Evolutionary conservation across 1,140 invertebrate species (phyloP).

Genomic region (Laupala kohalensis): DNA sequence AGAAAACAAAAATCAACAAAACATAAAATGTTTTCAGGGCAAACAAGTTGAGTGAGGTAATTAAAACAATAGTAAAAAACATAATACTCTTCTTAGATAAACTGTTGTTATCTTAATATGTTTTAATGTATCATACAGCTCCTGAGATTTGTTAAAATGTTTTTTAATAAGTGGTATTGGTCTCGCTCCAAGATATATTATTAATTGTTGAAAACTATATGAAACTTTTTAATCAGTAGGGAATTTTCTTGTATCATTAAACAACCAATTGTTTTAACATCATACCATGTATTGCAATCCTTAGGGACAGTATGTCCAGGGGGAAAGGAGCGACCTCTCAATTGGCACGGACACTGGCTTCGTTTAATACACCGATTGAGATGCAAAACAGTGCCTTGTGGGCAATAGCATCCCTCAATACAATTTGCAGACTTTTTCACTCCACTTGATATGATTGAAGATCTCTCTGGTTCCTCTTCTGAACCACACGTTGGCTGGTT

Average conservation of each 20-base stretch:
- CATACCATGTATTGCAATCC: constrained; percentile 72
- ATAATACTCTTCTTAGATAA: background rate
- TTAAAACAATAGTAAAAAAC: background rate
- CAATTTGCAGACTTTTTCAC: constrained; percentile 33
- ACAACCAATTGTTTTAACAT: background rate
- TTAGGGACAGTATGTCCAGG: constrained; percentile 58
- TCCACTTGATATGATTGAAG: constrained; percentile 11
- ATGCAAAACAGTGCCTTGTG: constrained; percentile 53
- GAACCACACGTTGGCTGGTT: constrained; percentile 34
- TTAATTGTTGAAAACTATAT: no score
- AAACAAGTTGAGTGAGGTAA: no score
- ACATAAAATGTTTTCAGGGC: no score
- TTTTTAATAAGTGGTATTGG: no score
- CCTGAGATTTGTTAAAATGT: no score
- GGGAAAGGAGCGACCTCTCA: constrained; percentile 58
- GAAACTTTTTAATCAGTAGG: no score
- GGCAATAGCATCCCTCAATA: constrained; percentile 79
- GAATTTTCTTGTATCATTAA: background rate
- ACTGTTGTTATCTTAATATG: background rate
- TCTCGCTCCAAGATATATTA: no score
- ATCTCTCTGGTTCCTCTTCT: constrained; percentile 17
- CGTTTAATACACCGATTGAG: constrained; percentile 55
- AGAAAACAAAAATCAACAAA: background rate
- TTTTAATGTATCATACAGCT: no score
- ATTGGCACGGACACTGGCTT: constrained; percentile 62